Evolutionary conservation across 2,888 invertebrate genomes (phyloP).

Genomic region (Agrochola circellaris): DNA sequence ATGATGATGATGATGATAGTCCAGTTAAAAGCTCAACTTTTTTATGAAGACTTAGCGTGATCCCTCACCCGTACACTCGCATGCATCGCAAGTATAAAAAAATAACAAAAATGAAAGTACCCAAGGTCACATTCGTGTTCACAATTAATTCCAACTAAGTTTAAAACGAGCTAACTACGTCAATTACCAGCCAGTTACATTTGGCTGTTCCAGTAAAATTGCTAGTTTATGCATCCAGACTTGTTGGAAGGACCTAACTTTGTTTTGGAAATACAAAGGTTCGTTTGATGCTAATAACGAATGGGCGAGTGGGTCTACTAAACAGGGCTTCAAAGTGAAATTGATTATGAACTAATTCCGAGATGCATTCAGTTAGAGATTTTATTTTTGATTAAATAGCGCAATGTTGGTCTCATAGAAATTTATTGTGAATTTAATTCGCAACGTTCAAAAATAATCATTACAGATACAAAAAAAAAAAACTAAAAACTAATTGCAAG

Average conservation of each 20-base stretch:
- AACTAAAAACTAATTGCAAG: not conserved
- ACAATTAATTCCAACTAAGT: constrained; percentile 41
- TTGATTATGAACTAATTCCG: constrained; percentile 1
- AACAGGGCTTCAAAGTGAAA: constrained; percentile 15
- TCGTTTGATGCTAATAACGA: not conserved
- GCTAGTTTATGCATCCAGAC: constrained; percentile 23
- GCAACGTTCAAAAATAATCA: not conserved
- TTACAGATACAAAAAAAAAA: not conserved
- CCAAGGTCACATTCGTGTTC: constrained; percentile 29
- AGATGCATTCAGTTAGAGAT: not conserved
- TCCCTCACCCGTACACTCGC: not conserved
- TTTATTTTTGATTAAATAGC: not conserved
- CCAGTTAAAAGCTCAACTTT: not conserved
- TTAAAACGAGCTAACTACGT: constrained; percentile 45
- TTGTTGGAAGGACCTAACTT: constrained; percentile 23
- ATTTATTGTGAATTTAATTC: not conserved
- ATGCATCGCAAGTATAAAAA: constrained; percentile 19
- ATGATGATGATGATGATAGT: not conserved
- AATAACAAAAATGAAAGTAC: constrained; percentile 23
- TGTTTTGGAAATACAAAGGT: constrained; percentile 22
- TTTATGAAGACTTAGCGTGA: not conserved
- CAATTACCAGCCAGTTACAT: constrained; percentile 51
- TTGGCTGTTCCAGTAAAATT: constrained; percentile 39
- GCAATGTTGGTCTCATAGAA: not conserved
- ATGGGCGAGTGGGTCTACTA: constrained; percentile 3